These are phyloP conservation scores for Pelecanus crispus DNA, from an alignment of 2,113 vertebrate species.

Conservation along the genomic window DNA sequence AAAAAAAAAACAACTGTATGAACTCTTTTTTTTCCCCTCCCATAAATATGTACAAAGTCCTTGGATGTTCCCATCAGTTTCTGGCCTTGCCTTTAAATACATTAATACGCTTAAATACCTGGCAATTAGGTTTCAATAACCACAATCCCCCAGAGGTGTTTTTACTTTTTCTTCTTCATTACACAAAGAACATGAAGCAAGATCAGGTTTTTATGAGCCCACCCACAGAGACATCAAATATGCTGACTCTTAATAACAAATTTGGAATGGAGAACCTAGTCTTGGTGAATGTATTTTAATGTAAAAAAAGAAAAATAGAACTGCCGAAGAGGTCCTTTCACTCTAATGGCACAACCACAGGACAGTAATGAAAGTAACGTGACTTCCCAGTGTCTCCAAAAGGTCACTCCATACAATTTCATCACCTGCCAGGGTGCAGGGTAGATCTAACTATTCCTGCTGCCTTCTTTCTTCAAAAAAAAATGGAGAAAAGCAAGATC, in stretches of 20 bases:
- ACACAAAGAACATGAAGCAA: conserved; percentile 27
- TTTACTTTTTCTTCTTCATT: conserved; percentile 25
- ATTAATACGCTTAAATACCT: conserved; percentile 22
- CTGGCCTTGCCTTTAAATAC: conserved; percentile 19
- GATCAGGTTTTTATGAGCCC: conserved; percentile 34
- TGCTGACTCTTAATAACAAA: neutral
- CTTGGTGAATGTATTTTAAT: neutral
- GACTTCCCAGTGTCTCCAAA: neutral
- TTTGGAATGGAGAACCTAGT: neutral
- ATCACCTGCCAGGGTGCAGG: neutral
- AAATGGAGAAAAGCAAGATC: neutral
- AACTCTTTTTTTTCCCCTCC: neutral
- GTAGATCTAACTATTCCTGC: neutral
- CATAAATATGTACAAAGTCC: neutral
- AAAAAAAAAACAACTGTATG: too few relatives aligned
- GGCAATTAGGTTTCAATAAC: conserved; percentile 38
- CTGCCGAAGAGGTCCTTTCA: neutral
- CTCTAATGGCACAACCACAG: neutral
- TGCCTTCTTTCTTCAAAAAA: neutral
- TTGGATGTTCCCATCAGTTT: conserved; percentile 11
- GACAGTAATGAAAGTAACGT: neutral
- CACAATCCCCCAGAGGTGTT: neutral
- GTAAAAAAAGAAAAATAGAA: neutral
- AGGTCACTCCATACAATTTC: neutral
- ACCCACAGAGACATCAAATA: conserved; percentile 29